Percentiles rank a stretch among this genome's conserved stretches.
These are phyloP conservation scores for Emys orbicularis DNA, from an alignment of 2,797 vertebrate genomes.

Conservation along the genomic window DNA sequence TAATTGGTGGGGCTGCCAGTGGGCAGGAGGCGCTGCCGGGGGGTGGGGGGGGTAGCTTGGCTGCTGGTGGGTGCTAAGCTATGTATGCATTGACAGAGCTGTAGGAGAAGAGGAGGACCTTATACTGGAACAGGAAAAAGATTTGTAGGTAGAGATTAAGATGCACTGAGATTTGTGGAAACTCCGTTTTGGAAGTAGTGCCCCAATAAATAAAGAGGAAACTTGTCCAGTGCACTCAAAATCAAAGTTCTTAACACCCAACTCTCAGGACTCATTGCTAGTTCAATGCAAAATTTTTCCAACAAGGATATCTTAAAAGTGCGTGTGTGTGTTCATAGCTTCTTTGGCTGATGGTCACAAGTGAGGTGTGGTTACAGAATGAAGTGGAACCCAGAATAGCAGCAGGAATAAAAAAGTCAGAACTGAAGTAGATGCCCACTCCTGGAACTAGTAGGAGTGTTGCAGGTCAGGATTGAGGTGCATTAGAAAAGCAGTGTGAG, in stretches of 20 bases:
- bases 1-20: too few relatives aligned
- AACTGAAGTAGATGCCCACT: background rate
- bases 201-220: background rate
- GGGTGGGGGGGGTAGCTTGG: too few relatives aligned
- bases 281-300: background rate
- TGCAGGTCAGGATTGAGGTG: background rate
- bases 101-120: background rate
- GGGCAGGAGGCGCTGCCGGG: too few relatives aligned
- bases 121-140: background rate
- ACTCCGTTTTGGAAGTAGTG: background rate
- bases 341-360: background rate
- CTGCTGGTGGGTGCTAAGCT: too few relatives aligned
- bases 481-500: background rate
- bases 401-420: background rate
- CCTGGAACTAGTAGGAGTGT: background rate
- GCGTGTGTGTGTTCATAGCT: background rate
- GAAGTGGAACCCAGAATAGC: background rate
- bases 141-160: background rate
- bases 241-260: background rate
- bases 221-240: background rate
- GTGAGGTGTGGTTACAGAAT: background rate
- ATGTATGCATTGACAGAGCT: accelerated
- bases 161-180: background rate
- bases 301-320: background rate
- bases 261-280: background rate